phyloP scores from a whole-genome alignment of 2,113 vertebrate species.

The Oncorhynchus tshawytscha region DNA sequence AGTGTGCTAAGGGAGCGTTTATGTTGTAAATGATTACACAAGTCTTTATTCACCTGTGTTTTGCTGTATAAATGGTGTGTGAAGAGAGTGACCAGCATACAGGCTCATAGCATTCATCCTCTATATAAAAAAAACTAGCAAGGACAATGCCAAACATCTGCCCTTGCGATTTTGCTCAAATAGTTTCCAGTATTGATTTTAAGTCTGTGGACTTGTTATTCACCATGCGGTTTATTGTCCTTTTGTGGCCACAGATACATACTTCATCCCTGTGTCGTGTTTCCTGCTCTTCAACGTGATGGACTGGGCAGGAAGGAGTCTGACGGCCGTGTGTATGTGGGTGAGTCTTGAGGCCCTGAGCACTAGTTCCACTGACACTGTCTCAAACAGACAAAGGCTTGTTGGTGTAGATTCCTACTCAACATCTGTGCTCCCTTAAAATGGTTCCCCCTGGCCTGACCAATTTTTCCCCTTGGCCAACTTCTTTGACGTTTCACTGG shows the following conservation, averaged over 20 bases:
- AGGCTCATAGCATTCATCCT: too few relatives aligned
- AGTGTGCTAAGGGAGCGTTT: conserved; percentile 52
- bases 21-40: too few relatives aligned
- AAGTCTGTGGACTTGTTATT: background rate
- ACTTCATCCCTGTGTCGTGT: conserved; percentile 92
- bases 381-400: background rate
- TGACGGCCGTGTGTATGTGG: conserved; percentile 88
- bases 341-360: conserved; percentile 71
- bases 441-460: background rate
- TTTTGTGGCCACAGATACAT: conserved; percentile 66
- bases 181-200: too few relatives aligned
- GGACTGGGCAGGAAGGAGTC: conserved; percentile 92
- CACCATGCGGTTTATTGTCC: conserved; percentile 21
- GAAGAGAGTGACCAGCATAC: too few relatives aligned
- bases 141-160: too few relatives aligned
- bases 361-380: too few relatives aligned
- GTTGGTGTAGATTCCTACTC: background rate
- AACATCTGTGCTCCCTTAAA: background rate
- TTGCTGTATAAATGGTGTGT: too few relatives aligned
- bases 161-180: too few relatives aligned
- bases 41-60: too few relatives aligned
- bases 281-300: conserved; percentile 94
- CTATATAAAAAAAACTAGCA: too few relatives aligned
- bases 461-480: background rate
- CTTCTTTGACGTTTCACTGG: background rate